phyloP scores from a whole-genome alignment of 1,140 invertebrate genomes.

The Formica exsecta region DNA sequence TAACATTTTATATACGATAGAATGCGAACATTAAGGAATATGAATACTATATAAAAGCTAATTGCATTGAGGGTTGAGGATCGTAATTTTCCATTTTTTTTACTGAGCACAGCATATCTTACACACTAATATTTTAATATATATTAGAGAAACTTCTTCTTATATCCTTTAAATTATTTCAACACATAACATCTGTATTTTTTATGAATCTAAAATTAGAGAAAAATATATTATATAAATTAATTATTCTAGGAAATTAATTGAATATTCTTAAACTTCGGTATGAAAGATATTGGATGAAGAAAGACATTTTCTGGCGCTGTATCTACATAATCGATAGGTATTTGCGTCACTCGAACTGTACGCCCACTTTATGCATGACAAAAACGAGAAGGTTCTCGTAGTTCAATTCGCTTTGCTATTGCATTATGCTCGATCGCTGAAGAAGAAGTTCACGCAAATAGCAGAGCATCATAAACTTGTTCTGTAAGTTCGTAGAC shows the following conservation, averaged over 20 bases:
- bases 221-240: constrained; percentile 5
- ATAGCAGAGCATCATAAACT: constrained; percentile 1
- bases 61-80: background rate
- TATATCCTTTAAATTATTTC: background rate
- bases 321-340: constrained; percentile 15
- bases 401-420: background rate
- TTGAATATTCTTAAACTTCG: constrained; percentile 20
- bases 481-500: background rate
- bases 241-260: constrained; percentile 6
- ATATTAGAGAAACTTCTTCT: background rate
- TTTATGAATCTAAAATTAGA: background rate
- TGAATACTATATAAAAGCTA: background rate
- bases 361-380: constrained; percentile 35
- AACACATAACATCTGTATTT: background rate
- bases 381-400: constrained; percentile 39
- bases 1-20: background rate
- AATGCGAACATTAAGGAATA: background rate
- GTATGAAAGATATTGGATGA: constrained; percentile 23
- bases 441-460: constrained; percentile 18
- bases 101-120: background rate
- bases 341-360: constrained; percentile 32
- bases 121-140: background rate
- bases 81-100: background rate
- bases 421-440: constrained; percentile 21
- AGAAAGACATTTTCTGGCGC: background rate